These are phyloP conservation scores for Aporophyla nigra DNA, from an alignment of 2,888 invertebrate species.

Conservation along the genomic window DNA sequence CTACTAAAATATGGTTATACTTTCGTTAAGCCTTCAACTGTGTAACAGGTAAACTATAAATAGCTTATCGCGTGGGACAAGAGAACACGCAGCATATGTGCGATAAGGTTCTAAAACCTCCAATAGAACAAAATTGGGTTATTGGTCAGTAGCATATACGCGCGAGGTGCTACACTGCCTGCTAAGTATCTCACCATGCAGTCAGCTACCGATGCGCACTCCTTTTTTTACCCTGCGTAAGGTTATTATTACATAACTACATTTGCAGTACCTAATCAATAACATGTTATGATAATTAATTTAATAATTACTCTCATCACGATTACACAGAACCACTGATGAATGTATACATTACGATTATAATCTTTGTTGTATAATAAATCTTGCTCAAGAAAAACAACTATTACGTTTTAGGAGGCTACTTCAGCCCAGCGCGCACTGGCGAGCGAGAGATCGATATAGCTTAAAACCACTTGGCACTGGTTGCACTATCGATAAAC, in stretches of 20 bases:
- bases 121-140: background rate
- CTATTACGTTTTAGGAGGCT: background rate
- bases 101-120: background rate
- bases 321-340: slow-evolving; percentile 16
- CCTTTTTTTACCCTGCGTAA: background rate
- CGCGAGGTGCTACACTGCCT: too few species aligned
- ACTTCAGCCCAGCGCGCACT: background rate
- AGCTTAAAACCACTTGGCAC: background rate
- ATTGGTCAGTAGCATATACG: background rate
- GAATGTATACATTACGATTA: slow-evolving; percentile 24
- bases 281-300: slow-evolving; percentile 35
- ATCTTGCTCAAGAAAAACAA: background rate
- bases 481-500: background rate
- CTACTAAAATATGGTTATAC: background rate
- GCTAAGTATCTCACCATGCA: background rate
- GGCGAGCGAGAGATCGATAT: too few species aligned
- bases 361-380: slow-evolving; percentile 7
- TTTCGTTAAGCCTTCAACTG: background rate
- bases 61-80: background rate
- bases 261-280: slow-evolving; percentile 30
- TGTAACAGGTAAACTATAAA: slow-evolving; percentile 10
- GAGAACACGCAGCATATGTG: background rate
- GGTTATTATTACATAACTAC: slow-evolving; percentile 2
- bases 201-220: background rate
- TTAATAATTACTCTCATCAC: slow-evolving; percentile 23